phyloP scores from a whole-genome alignment of 1,140 invertebrate species.

The Branchinecta lindahli region DNA sequence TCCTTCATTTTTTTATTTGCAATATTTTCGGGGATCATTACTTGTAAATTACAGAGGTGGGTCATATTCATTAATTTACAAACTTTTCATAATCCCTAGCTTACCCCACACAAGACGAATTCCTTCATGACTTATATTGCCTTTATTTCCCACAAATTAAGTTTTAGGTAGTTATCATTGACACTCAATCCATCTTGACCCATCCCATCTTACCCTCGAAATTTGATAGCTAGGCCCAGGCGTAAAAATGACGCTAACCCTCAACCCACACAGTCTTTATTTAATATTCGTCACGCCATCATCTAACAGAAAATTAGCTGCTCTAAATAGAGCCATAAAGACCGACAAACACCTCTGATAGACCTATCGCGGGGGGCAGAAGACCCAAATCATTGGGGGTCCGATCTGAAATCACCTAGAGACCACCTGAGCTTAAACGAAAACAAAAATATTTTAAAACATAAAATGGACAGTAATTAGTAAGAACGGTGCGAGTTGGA shows the following conservation, averaged over 20 bases:
- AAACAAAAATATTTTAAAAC: constrained; percentile 9
- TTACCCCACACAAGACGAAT: too few relatives aligned
- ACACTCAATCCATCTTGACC: background rate
- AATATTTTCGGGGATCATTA: too few relatives aligned
- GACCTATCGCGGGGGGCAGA: constrained; percentile 4
- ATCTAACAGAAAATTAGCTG: constrained; percentile 6
- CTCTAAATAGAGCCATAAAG: constrained; percentile 6
- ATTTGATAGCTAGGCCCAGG: background rate
- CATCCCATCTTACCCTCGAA: background rate
- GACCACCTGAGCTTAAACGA: background rate
- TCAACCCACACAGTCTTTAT: background rate
- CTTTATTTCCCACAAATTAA: too few relatives aligned
- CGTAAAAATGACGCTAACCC: background rate
- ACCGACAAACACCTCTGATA: constrained; percentile 8
- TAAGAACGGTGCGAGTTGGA: background rate
- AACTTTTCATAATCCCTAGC: too few relatives aligned
- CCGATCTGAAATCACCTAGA: background rate
- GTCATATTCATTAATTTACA: too few relatives aligned
- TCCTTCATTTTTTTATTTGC: too few relatives aligned
- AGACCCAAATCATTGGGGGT: background rate
- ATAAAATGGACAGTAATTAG: constrained; percentile 1
- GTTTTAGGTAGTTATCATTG: background rate
- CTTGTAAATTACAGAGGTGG: too few relatives aligned
- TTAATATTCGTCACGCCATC: background rate
- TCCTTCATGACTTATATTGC: too few relatives aligned